Evolutionary conservation across 2,797 vertebrate species (phyloP), one percentile per base, ranked within the genome.

Genomic region (Galagoides demidoff): DNA sequence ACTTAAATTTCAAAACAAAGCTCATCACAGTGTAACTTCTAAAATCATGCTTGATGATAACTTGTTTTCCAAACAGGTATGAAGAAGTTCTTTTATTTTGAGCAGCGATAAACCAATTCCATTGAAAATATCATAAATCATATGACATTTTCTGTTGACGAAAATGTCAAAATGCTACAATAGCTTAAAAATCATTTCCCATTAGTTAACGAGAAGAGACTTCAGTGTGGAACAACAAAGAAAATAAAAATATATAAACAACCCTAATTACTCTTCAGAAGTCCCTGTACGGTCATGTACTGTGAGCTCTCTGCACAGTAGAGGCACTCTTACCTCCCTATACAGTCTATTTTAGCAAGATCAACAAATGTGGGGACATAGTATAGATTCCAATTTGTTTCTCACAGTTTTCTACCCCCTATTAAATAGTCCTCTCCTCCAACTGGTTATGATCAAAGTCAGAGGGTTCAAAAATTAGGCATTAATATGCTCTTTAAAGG

Each of bases 211-310:
- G 29, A 34, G 37, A 92, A 71, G 31, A 79, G 34, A 84, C 45
- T 74, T 78, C 81, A 61, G 37, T 52, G 61, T 70, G 17, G 31
- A 87, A 81, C 23, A 63, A n/a, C 0, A 39, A 52, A 91, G 59
- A 73, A 92, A 97, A 70, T 52, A 64, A 88, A 92, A 92, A 94
- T 14, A 89, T 2, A 71, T 5, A 55, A 52, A 59, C 11, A 87
- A 9, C 10, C 39, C n/a, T 12, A 49, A 22, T 27, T 57, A 68
- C 6, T 16, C 57, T 82, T 84, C 31, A 52, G 59, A 89, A 79
- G 39, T n/a, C 45, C 27, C 45, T 52, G 1, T 37, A 29, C 16
- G 39, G 3, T 77, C 29, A 37, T 49, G 25, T 12, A 57, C 25
- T 14, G 39, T 29, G 14, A 31, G 63, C 11, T 73, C 68, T 70